phyloP scores from a whole-genome alignment of 2,888 invertebrate species.

The Nomada hirtipes region DNA sequence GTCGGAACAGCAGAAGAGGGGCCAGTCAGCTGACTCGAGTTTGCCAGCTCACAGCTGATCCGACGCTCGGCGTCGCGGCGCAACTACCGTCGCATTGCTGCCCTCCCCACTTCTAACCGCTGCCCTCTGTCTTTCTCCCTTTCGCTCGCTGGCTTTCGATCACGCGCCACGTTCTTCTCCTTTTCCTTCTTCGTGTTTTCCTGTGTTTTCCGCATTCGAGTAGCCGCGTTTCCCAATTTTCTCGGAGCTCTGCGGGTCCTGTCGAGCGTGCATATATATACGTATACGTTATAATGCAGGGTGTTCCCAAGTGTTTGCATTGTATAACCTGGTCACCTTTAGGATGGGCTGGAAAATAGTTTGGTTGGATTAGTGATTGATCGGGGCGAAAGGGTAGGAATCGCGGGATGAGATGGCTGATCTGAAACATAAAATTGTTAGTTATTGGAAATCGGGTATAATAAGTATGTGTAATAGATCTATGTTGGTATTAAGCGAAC shows the following conservation, averaged over 20 bases:
- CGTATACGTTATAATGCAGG: too few relatives aligned
- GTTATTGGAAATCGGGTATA: too few relatives aligned
- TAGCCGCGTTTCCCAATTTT: slow-evolving; percentile 26
- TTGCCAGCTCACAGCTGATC: slow-evolving; percentile 79
- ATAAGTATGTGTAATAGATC: too few relatives aligned
- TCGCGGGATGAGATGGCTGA: too few relatives aligned
- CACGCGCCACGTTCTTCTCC: neutral
- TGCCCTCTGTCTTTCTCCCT: neutral
- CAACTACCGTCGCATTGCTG: slow-evolving; percentile 80
- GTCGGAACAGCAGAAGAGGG: slow-evolving; percentile 65
- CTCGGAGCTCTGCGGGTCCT: slow-evolving; percentile 10
- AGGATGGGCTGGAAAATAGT: too few relatives aligned
- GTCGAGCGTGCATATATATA: neutral
- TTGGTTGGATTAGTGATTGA: too few relatives aligned
- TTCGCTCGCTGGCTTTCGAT: neutral
- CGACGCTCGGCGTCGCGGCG: slow-evolving; percentile 70
- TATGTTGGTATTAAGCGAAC: too few relatives aligned
- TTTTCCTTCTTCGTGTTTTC: slow-evolving; percentile 4
- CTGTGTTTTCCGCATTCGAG: neutral
- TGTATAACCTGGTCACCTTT: too few relatives aligned
- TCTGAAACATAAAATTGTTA: too few relatives aligned
- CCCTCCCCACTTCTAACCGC: slow-evolving; percentile 45
- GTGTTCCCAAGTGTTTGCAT: too few relatives aligned
- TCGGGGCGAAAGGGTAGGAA: too few relatives aligned
- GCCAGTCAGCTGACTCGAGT: slow-evolving; percentile 80